Percentiles rank a stretch among this genome's conserved stretches.
Conservation (phyloP, 2,888 invertebrate genomes). For the Phengaris alcon region DNA sequence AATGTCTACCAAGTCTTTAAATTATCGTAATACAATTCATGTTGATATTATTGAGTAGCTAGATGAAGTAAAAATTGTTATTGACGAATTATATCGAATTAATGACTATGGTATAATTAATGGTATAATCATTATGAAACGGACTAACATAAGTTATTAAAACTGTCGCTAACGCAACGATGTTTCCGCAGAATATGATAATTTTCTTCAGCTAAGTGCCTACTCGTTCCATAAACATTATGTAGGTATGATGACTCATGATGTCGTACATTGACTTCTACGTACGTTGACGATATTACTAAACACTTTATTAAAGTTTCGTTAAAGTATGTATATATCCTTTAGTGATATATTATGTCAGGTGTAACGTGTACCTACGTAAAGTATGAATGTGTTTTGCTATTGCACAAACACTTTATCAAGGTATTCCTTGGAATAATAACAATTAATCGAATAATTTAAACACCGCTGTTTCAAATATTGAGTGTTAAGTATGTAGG, state of each 20-base stretch:
- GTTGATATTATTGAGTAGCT: too few relatives aligned
- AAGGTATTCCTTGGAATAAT: background rate
- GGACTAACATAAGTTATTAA: background rate
- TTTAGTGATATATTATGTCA: background rate
- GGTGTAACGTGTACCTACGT: background rate
- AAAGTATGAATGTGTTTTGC: background rate
- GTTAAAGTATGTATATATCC: background rate
- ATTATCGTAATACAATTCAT: background rate
- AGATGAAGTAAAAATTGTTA: too few relatives aligned
- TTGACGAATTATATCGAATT: too few relatives aligned
- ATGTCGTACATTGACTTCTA: constrained; percentile 15
- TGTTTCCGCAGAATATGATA: constrained; percentile 10
- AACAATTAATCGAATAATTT: too few relatives aligned
- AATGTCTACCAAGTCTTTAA: background rate
- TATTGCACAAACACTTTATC: background rate
- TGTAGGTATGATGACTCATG: background rate
- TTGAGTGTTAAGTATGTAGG: too few relatives aligned
- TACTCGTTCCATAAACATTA: constrained; percentile 8
- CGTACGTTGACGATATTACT: background rate
- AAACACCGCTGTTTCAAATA: too few relatives aligned
- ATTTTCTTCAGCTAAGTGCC: constrained; percentile 8
- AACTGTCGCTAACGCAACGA: constrained; percentile 1
- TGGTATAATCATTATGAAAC: background rate
- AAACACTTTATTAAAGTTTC: constrained; percentile 1
- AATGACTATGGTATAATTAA: too few relatives aligned